Percentiles rank a stretch among this genome's conserved stretches.
Conservation (phyloP, 1,140 invertebrate genomes). For the Drosophila micromelanica region DNA sequence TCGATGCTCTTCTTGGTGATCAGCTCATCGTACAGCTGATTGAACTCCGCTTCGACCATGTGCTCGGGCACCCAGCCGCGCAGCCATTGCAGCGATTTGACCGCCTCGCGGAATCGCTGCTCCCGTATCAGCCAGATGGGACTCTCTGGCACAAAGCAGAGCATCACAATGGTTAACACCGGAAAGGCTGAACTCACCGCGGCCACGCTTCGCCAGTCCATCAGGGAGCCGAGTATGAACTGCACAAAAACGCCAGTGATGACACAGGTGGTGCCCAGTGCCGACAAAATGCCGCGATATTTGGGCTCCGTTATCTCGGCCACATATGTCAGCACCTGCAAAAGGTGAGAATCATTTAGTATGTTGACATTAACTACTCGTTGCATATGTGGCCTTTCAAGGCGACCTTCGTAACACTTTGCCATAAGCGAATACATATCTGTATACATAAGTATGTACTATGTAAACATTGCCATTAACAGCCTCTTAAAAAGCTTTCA, state of each 20-base stretch:
- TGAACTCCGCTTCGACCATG: conserved; percentile 86
- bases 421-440: neutral
- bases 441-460: neutral
- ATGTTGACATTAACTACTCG: conserved; percentile 11
- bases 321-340: conserved; percentile 90
- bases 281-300: conserved; percentile 89
- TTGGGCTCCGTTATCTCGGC: conserved; percentile 92
- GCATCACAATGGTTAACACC: conserved; percentile 87
- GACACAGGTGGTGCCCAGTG: conserved; percentile 89
- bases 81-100: conserved; percentile 87
- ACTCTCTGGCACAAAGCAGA: conserved; percentile 91
- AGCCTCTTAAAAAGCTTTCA: too few relatives aligned
- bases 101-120: conserved; percentile 86
- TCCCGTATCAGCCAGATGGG: conserved; percentile 90
- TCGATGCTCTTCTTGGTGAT: conserved; percentile 76
- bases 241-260: conserved; percentile 90
- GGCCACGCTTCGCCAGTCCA: conserved; percentile 89
- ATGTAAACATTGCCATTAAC: neutral
- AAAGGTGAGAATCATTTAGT: conserved; percentile 32
- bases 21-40: conserved; percentile 85
- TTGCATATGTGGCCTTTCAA: conserved; percentile 19
- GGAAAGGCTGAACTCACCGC: conserved; percentile 89
- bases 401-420: neutral
- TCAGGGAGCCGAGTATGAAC: conserved; percentile 88
- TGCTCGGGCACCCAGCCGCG: conserved; percentile 87